Evolutionary conservation across 1,140 invertebrate genomes (phyloP).

Genomic region (Steinernema khuongi): DNA sequence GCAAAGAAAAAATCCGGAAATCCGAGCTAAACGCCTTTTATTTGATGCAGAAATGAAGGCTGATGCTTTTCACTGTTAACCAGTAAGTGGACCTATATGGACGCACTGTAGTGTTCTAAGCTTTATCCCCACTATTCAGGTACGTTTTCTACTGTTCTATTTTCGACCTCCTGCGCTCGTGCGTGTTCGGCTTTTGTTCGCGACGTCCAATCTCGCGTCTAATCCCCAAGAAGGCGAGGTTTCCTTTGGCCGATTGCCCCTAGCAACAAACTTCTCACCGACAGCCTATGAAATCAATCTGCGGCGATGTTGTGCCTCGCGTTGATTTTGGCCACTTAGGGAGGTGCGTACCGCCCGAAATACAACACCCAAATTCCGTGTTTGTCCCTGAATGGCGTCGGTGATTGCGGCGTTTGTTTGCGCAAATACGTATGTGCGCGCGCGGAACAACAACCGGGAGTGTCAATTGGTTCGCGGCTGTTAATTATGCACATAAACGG

Average conservation of each 20-base stretch:
- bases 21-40: no score
- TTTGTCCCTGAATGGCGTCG: neutral
- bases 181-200: neutral
- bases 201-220: neutral
- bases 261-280: neutral
- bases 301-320: neutral
- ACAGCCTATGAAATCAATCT: neutral
- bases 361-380: neutral
- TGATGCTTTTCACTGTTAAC: no score
- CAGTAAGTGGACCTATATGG: no score
- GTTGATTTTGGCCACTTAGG: neutral
- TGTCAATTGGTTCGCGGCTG: neutral
- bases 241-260: neutral
- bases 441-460: no score
- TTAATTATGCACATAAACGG: neutral
- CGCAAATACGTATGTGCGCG: neutral
- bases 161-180: no score
- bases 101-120: no score
- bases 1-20: no score
- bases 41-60: no score
- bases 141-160: no score
- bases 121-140: no score
- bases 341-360: neutral
- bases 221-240: neutral
- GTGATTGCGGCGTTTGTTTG: neutral